Evolutionary conservation across 2,888 invertebrate genomes (phyloP).

Genomic region (Dynastes grantii): DNA sequence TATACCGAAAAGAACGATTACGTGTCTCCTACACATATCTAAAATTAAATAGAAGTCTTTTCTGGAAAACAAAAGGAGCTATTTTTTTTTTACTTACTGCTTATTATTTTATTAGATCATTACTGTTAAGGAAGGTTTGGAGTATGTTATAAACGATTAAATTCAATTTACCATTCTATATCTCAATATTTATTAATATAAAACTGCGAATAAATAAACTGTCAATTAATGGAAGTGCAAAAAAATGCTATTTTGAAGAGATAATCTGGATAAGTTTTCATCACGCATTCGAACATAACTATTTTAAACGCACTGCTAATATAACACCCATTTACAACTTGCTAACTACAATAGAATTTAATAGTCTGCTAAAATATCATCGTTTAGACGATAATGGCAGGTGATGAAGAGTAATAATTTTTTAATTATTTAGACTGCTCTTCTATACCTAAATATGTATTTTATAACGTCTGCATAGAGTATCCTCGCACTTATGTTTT

Average conservation of each 20-base stretch:
- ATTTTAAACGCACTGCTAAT: not conserved
- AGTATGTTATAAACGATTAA: no score
- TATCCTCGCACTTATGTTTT: no score
- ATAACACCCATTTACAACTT: not conserved
- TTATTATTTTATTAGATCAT: not conserved
- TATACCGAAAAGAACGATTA: not conserved
- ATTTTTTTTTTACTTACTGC: no score
- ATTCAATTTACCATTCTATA: not conserved
- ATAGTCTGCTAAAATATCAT: not conserved
- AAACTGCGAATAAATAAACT: conserved; percentile 10
- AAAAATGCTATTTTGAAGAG: not conserved
- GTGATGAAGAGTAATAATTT: not conserved
- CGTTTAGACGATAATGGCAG: not conserved
- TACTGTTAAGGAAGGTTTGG: not conserved
- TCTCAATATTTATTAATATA: not conserved
- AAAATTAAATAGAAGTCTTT: no score
- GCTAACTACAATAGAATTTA: not conserved
- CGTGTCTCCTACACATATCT: no score
- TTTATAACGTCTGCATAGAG: no score
- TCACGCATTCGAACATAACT: not conserved
- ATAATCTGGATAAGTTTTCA: not conserved
- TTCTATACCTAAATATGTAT: no score
- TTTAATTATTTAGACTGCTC: not conserved
- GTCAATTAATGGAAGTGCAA: not conserved
- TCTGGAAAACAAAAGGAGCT: no score